A percentile compares a stretch with the other conserved stretches of the same genome.
Evolutionary conservation across 2,113 vertebrate species (phyloP).

Genomic region (Anseranas semipalmata): DNA sequence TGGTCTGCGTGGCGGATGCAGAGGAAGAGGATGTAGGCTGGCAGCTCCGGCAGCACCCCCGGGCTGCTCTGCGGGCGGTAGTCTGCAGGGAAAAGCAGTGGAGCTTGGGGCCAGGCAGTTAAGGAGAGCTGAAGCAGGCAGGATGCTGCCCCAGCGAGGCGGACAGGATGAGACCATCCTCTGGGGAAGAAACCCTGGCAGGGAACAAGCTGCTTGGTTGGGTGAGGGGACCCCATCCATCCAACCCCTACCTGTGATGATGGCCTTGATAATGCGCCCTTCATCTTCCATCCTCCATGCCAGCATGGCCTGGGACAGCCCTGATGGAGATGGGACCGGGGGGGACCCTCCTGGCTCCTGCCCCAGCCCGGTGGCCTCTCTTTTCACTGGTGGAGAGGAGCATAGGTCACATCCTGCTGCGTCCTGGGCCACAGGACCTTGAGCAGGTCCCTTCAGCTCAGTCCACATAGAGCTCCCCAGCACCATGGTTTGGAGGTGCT

Average conservation of each 20-base stretch:
- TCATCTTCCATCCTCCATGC: slow-evolving; percentile 79
- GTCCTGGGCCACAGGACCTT: neutral
- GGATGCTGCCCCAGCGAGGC: neutral
- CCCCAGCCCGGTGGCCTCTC: neutral
- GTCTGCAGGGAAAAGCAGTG: slow-evolving; percentile 55
- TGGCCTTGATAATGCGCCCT: slow-evolving; percentile 77
- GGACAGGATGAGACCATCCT: neutral
- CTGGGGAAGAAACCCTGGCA: neutral
- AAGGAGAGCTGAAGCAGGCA: neutral
- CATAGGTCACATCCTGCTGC: neutral
- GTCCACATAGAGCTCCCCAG: neutral
- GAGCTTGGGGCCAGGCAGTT: neutral
- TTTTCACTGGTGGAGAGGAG: neutral
- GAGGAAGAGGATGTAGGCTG: slow-evolving; percentile 79
- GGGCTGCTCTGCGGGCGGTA: slow-evolving; percentile 68
- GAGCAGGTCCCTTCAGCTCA: neutral
- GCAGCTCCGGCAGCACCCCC: slow-evolving; percentile 69
- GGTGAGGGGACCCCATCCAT: no score
- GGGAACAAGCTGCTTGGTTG: neutral
- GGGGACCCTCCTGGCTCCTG: neutral
- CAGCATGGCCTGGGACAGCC: slow-evolving; percentile 70
- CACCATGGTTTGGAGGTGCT: neutral
- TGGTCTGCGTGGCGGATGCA: slow-evolving; percentile 77
- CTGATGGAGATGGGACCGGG: neutral
- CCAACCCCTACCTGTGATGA: slow-evolving; percentile 77